These are phyloP conservation scores for Rhadinocentrus ornatus DNA, from an alignment of 2,797 vertebrate species.

Conservation along the genomic window DNA sequence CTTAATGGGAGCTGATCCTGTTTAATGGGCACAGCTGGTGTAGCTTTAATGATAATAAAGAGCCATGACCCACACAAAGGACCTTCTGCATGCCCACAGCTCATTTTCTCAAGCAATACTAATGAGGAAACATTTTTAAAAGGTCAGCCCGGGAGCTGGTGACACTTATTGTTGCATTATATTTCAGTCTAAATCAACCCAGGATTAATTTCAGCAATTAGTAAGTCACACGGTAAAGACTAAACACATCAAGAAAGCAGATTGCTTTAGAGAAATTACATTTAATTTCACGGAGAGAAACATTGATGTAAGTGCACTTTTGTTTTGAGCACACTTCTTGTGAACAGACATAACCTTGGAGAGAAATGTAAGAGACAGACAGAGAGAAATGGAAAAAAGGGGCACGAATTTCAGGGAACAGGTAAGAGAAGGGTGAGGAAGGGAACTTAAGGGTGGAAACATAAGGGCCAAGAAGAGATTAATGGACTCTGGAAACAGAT, in stretches of 20 bases:
- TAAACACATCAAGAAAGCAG: slow-evolving; percentile 25
- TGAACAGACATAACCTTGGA: slow-evolving; percentile 46
- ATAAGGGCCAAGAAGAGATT: slow-evolving; percentile 32
- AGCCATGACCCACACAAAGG: slow-evolving; percentile 32
- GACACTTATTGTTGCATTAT: slow-evolving; percentile 22
- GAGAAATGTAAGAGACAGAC: slow-evolving; percentile 18
- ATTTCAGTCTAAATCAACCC: slow-evolving; percentile 21
- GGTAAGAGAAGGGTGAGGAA: slow-evolving; percentile 16
- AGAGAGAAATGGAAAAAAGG: slow-evolving; percentile 10
- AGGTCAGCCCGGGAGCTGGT: slow-evolving; percentile 51
- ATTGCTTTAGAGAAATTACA: slow-evolving; percentile 46
- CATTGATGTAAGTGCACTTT: slow-evolving; percentile 58
- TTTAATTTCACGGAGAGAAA: slow-evolving; percentile 48
- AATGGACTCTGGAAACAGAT: slow-evolving; percentile 58
- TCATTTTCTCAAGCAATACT: slow-evolving; percentile 40
- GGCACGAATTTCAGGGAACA: slow-evolving; percentile 22
- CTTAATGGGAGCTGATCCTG: slow-evolving; percentile 50
- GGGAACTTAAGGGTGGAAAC: neutral
- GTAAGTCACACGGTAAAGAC: slow-evolving; percentile 17
- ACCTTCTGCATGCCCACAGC: slow-evolving; percentile 17
- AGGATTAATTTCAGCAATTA: slow-evolving; percentile 23
- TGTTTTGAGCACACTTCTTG: slow-evolving; percentile 54
- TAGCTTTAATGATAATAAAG: slow-evolving; percentile 27
- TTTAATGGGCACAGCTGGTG: slow-evolving; percentile 55
- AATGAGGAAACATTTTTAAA: slow-evolving; percentile 49